A percentile compares a stretch with the other conserved stretches of the same genome.
phyloP scores from a whole-genome alignment of 2,113 vertebrate species.

The Nibea albiflora region DNA sequence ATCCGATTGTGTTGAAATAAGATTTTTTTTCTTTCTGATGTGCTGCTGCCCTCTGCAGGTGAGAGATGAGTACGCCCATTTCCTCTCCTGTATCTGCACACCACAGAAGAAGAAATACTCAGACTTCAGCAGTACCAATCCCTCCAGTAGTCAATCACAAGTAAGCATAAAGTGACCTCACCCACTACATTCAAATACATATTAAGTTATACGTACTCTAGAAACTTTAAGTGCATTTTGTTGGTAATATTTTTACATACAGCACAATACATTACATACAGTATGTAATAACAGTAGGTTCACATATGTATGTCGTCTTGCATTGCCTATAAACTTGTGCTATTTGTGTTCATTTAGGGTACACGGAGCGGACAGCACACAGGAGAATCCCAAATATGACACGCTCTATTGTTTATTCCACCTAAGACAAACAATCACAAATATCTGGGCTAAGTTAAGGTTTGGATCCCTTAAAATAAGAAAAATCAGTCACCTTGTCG shows the following conservation, averaged over 20 bases:
- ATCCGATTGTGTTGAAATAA: background rate
- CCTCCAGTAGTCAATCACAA: slow-evolving; percentile 80
- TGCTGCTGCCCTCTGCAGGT: slow-evolving; percentile 83
- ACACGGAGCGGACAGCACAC: slow-evolving; percentile 69
- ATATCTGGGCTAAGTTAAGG: background rate
- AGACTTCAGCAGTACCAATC: slow-evolving; percentile 80
- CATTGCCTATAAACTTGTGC: background rate
- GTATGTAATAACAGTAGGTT: no score
- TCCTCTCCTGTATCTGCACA: slow-evolving; percentile 73
- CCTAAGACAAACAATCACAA: background rate
- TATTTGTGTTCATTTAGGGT: slow-evolving; percentile 51
- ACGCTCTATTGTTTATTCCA: background rate
- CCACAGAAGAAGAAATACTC: slow-evolving; percentile 83
- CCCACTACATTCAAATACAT: no score
- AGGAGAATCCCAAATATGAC: slow-evolving; percentile 77
- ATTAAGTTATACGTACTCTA: background rate
- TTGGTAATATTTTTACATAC: background rate
- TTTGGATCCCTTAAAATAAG: background rate
- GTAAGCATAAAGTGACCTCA: slow-evolving; percentile 51
- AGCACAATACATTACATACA: background rate
- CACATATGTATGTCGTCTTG: no score
- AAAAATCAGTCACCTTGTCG: background rate
- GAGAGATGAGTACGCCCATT: slow-evolving; percentile 85
- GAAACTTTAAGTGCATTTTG: background rate
- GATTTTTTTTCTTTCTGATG: slow-evolving; percentile 1